phyloP scores from a whole-genome alignment of 2,797 vertebrate species.

The Fistularia tabacaria region DNA sequence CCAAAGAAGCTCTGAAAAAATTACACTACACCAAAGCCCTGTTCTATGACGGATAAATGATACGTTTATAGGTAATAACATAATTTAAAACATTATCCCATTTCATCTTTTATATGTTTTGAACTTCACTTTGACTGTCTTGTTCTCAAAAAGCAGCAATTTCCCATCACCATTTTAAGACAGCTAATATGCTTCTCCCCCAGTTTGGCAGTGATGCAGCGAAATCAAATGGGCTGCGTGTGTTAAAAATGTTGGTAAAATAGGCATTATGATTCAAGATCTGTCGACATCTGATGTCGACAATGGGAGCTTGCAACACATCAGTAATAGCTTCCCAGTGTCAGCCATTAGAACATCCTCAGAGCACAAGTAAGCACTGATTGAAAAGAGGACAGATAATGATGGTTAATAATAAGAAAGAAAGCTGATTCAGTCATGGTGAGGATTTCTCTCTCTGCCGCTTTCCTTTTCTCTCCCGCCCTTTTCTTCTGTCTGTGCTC shows the following conservation, averaged over 20 bases:
- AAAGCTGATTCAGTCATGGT: constrained; percentile 68
- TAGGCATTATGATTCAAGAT: constrained; percentile 55
- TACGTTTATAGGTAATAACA: too few species aligned
- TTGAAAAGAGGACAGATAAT: constrained; percentile 75
- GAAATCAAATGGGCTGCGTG: constrained; percentile 33
- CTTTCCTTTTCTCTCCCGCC: constrained; percentile 18
- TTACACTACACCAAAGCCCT: too few species aligned
- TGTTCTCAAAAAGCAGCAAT: not conserved
- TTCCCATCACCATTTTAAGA: constrained; percentile 12
- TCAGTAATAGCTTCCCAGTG: constrained; percentile 67
- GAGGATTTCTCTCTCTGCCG: constrained; percentile 36
- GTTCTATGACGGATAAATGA: too few species aligned
- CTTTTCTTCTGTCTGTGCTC: constrained; percentile 24
- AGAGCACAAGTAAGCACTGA: constrained; percentile 70
- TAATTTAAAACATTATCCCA: too few species aligned
- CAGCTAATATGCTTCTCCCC: not conserved
- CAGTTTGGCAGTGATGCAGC: too few species aligned
- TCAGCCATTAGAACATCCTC: constrained; percentile 64
- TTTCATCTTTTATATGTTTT: too few species aligned
- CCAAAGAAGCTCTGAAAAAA: too few species aligned
- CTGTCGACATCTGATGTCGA: constrained; percentile 53
- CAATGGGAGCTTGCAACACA: constrained; percentile 55
- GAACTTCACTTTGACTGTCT: too few species aligned
- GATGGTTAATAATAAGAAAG: constrained; percentile 66
- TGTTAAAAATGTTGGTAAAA: constrained; percentile 30